Percentiles rank a stretch among this genome's conserved stretches.
Conservation (phyloP, 2,797 vertebrate species). For the Fratercula arctica region DNA sequence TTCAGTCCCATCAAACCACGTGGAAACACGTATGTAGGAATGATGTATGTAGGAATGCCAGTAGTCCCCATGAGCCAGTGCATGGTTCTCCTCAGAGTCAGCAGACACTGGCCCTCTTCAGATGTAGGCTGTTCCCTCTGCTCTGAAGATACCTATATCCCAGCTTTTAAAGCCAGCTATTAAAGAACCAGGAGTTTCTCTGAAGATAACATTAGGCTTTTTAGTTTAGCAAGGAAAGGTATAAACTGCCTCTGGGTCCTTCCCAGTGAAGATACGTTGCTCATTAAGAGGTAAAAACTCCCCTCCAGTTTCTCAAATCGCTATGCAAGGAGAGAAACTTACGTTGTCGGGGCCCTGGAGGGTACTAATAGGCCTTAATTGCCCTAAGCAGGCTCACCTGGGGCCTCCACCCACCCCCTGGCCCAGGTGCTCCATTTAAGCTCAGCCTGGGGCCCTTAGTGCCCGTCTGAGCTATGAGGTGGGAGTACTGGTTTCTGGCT, state of each 20-base stretch:
- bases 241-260: background rate
- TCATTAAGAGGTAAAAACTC: rapidly evolving
- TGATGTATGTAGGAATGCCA: background rate
- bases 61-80: background rate
- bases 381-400: background rate
- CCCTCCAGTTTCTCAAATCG: too few species aligned
- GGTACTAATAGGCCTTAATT: background rate
- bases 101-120: background rate
- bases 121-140: background rate
- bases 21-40: background rate
- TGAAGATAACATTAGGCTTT: background rate
- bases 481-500: rapidly evolving
- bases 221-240: background rate
- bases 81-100: background rate
- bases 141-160: background rate
- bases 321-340: background rate
- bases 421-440: background rate
- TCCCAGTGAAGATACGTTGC: background rate
- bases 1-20: background rate
- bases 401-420: background rate
- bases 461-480: rapidly evolving
- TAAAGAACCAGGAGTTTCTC: background rate
- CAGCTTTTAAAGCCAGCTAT: background rate
- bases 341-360: background rate
- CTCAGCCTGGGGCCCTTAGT: rapidly evolving